These are phyloP conservation scores for Steinernema feltiae DNA, from an alignment of 1,140 invertebrate species.

Conservation along the genomic window DNA sequence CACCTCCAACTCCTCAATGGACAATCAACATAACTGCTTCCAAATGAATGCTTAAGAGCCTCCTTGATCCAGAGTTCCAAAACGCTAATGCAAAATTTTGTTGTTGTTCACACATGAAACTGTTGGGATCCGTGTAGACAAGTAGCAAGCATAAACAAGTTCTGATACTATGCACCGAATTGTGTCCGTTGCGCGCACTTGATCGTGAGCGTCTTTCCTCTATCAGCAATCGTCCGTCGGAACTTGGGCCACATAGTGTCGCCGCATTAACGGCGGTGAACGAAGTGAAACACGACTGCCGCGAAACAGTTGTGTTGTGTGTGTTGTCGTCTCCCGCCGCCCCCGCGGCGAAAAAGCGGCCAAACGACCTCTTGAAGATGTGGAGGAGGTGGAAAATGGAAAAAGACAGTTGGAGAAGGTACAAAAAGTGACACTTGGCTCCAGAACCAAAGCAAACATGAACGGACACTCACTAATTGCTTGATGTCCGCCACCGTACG, in stretches of 20 bases:
- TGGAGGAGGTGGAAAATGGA: background rate
- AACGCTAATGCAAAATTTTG: too few relatives aligned
- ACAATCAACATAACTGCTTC: too few relatives aligned
- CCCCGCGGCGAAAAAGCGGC: background rate
- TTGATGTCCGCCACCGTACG: slow-evolving; percentile 45
- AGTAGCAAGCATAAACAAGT: too few relatives aligned
- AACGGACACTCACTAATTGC: slow-evolving; percentile 43
- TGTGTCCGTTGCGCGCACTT: too few relatives aligned
- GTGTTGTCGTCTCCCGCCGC: slow-evolving; percentile 5
- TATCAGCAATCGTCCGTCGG: background rate
- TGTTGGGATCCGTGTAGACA: too few relatives aligned
- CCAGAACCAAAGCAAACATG: slow-evolving; percentile 1
- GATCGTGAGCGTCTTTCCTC: background rate
- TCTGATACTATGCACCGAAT: too few relatives aligned
- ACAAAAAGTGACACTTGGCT: background rate
- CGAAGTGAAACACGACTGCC: slow-evolving; percentile 5
- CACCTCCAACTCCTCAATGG: too few relatives aligned
- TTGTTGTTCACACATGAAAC: too few relatives aligned
- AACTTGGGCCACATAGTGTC: too few relatives aligned
- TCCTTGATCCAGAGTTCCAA: too few relatives aligned
- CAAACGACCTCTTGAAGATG: background rate
- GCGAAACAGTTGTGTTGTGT: slow-evolving; percentile 13
- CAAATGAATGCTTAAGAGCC: too few relatives aligned
- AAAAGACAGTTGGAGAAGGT: background rate
- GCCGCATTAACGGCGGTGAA: background rate